Percentiles rank a stretch among this genome's conserved stretches.
phyloP scores from a whole-genome alignment of 2,113 vertebrate genomes.

The Microtus ochrogaster region DNA sequence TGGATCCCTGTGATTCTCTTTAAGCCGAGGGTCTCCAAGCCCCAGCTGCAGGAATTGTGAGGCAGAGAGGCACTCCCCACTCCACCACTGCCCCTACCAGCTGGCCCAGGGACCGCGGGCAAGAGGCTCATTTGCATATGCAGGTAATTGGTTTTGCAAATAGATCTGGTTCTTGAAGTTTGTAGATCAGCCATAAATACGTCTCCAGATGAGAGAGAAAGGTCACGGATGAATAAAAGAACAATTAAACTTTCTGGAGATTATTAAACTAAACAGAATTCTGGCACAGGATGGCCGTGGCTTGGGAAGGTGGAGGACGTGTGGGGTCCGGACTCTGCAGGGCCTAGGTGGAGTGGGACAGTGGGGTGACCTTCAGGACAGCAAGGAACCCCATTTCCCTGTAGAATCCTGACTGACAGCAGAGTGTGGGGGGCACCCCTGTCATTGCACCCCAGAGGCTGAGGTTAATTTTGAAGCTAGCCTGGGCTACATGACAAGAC shows the following conservation, averaged over 20 bases:
- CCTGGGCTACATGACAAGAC: neutral
- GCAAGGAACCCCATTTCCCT: neutral
- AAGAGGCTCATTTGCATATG: conserved; percentile 86
- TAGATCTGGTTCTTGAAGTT: conserved; percentile 89
- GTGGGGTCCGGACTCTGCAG: neutral
- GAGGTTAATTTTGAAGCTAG: neutral
- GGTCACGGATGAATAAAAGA: conserved; percentile 88
- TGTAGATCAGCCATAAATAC: conserved; percentile 89
- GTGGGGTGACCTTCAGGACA: neutral
- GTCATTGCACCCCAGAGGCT: neutral
- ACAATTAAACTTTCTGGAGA: conserved; percentile 89
- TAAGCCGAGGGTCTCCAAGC: neutral
- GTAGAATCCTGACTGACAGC: neutral
- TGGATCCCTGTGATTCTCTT: neutral
- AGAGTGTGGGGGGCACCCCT: neutral
- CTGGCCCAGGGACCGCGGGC: conserved; percentile 63
- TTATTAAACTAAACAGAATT: conserved; percentile 87
- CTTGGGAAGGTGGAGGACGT: conserved; percentile 55
- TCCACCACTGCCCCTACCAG: neutral
- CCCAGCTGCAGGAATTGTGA: neutral
- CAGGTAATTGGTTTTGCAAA: conserved; percentile 90
- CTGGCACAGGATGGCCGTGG: conserved; percentile 67
- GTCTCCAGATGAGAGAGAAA: conserved; percentile 89
- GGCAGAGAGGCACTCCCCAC: too few species aligned
- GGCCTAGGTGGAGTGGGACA: neutral